phyloP scores from a whole-genome alignment of 2,113 vertebrate genomes.

The Grantiella picta region DNA sequence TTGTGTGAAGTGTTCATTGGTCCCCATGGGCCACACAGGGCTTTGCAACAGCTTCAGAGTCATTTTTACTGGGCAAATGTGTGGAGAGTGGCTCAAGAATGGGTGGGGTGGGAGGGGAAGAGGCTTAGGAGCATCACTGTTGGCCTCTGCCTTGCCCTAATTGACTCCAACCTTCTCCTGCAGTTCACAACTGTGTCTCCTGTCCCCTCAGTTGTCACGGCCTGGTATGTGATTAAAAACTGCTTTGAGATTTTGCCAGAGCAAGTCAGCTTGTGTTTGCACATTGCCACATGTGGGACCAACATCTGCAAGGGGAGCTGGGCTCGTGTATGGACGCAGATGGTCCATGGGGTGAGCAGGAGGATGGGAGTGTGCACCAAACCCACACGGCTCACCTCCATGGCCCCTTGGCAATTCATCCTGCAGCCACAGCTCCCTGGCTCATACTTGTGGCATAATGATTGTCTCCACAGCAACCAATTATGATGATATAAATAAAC shows the following conservation, averaged over 20 bases:
- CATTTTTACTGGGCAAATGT: not conserved
- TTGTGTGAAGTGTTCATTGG: not conserved
- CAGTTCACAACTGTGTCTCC: not conserved
- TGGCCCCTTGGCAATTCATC: not conserved
- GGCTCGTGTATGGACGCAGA: not conserved
- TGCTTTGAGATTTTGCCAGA: not conserved
- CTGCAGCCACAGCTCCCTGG: not conserved
- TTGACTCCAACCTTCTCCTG: not conserved
- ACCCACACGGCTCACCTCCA: not conserved
- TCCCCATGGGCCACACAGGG: not conserved
- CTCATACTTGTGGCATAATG: constrained; percentile 2
- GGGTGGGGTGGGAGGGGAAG: not conserved
- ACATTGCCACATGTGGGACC: not conserved
- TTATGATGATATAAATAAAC: constrained; percentile 43
- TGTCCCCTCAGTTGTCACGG: not conserved
- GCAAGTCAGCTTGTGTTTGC: not conserved
- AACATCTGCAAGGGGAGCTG: not conserved
- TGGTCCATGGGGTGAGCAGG: not conserved
- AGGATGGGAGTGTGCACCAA: not conserved
- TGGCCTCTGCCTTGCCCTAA: not conserved
- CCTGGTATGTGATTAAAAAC: not conserved
- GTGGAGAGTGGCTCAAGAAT: not conserved
- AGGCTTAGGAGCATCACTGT: not conserved
- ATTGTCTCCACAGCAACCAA: constrained; percentile 42
- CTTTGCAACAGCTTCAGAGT: not conserved